Evolutionary conservation across 2,113 vertebrate species (phyloP), one percentile per base, ranked within the genome.

Genomic region (Gopherus evgoodei): DNA sequence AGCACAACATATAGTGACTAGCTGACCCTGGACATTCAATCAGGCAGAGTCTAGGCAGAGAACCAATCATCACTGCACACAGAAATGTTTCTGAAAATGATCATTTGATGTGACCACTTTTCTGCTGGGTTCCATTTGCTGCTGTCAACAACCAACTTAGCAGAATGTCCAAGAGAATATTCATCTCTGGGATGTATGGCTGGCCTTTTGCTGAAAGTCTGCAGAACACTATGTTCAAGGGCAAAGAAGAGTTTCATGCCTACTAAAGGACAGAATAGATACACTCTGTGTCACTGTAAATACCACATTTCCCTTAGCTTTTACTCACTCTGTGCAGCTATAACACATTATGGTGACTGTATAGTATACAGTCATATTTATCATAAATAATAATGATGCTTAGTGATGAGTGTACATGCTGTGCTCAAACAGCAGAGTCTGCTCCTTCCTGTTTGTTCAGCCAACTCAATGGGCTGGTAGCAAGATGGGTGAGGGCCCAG

Each of bases 81-180:
- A 59, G 80, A 93, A 93, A 59, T 54, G 16, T 80, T 96, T 85
- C 88, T 89, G 52, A 87, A 93, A 96, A 95, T 69, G 54, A 87
- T 86, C 16, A 72, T 78, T 76, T 59, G 47, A 89, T 82, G 76
- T 25, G 42, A 47, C 2, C 2, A 44, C 87, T 94, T 95, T 94
- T 90, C 59, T 93, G 91, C 65, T 38, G 17, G 2, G 25, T 90
- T 62, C 94, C 80, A 76, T 2, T 86, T 94, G 62, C 52, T 94
- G 76, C 57, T 96, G 47, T 86, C 90, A 95, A 49, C 54, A 83
- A 44, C 42, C 57, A 87, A 14, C 65, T 97, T 90, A 95, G n/a
- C 53, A 83, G 90, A 93, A 96, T 95, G 65, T 86, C 49, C 53
- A 84, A 83, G 44, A 31, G 13, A 94, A 4, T 91, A 82, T 86